These are phyloP conservation scores for Scartelaos histophorus DNA, from an alignment of 2,113 vertebrate genomes.

Conservation along the genomic window DNA sequence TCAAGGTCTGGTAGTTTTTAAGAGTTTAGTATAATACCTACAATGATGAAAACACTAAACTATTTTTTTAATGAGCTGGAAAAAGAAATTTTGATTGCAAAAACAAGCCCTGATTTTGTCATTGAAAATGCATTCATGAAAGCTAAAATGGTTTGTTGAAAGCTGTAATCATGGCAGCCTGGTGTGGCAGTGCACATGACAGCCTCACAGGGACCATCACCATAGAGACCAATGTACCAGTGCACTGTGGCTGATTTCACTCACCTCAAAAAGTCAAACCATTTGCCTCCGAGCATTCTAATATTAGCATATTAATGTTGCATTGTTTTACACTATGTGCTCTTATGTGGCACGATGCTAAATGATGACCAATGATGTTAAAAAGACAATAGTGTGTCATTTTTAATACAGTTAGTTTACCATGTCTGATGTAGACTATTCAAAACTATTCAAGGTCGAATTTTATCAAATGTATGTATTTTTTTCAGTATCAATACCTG, in stretches of 20 bases:
- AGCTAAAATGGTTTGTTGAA: constrained; percentile 12
- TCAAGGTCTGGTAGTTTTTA: not conserved
- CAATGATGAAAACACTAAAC: not conserved
- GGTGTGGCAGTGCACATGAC: constrained; percentile 18
- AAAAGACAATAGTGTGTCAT: not conserved
- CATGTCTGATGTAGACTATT: no score
- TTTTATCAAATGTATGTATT: no score
- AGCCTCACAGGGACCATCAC: constrained; percentile 35
- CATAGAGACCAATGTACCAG: constrained; percentile 35
- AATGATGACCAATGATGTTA: not conserved
- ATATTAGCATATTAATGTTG: not conserved
- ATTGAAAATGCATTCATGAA: not conserved
- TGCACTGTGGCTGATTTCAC: constrained; percentile 1
- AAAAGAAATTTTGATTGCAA: not conserved
- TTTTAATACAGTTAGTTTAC: not conserved
- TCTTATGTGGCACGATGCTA: not conserved
- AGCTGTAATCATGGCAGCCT: constrained; percentile 44
- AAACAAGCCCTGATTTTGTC: not conserved
- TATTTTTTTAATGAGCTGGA: not conserved
- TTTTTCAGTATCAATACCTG: no score
- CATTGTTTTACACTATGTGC: not conserved
- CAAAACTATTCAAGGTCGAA: no score
- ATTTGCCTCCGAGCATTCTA: not conserved
- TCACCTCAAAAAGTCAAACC: not conserved
- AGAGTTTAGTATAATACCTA: not conserved